phyloP scores from a whole-genome alignment of 2,797 vertebrate species.

The Synanceia verrucosa region DNA sequence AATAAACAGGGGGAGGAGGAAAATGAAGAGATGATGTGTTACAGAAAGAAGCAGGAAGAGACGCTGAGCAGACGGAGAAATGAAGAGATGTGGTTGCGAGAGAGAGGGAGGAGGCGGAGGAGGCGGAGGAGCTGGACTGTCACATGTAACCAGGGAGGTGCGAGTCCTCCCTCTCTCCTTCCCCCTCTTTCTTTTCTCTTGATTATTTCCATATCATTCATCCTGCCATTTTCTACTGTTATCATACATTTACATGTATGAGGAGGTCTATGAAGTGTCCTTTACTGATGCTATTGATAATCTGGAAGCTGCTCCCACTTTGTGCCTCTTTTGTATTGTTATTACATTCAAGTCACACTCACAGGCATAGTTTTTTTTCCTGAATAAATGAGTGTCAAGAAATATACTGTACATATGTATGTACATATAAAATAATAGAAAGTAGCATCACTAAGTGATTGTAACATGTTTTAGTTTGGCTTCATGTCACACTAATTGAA shows the following conservation, averaged over 20 bases:
- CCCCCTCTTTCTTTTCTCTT: neutral
- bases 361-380: too few relatives aligned
- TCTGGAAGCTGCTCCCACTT: too few relatives aligned
- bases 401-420: neutral
- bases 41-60: neutral
- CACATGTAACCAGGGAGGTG: constrained; percentile 52
- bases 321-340: too few relatives aligned
- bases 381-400: too few relatives aligned
- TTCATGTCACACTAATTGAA: neutral
- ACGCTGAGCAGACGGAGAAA: constrained; percentile 43
- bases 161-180: neutral
- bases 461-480: neutral
- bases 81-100: constrained; percentile 51
- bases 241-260: neutral
- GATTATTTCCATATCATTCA: neutral
- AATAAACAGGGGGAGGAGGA: neutral
- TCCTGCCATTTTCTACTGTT: too few relatives aligned
- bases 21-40: neutral
- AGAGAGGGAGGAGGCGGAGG: constrained; percentile 22
- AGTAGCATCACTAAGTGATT: neutral
- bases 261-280: neutral
- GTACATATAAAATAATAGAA: neutral
- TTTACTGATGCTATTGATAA: too few relatives aligned
- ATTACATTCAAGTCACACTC: too few relatives aligned
- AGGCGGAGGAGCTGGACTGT: constrained; percentile 37